Evolutionary conservation across 2,888 invertebrate genomes (phyloP).

Genomic region (Aelia acuminata): DNA sequence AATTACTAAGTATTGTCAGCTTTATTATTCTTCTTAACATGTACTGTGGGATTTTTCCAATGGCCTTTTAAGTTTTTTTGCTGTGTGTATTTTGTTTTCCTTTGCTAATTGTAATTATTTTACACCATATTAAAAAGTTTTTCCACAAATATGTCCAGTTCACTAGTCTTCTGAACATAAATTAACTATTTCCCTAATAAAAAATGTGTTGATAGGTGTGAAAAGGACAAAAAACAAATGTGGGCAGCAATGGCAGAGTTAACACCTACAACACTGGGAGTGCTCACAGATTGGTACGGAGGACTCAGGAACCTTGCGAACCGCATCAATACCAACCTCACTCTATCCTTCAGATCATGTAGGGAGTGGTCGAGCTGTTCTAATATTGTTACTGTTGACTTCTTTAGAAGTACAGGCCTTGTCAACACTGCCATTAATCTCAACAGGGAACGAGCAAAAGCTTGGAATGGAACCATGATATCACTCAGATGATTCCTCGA

Average conservation of each 20-base stretch:
- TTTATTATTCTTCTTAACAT: too few relatives aligned
- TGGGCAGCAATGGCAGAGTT: slow-evolving; percentile 82
- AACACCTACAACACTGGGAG: slow-evolving; percentile 77
- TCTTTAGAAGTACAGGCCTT: slow-evolving; percentile 66
- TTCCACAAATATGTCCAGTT: neutral
- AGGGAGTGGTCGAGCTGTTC: slow-evolving; percentile 78
- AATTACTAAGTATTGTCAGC: too few relatives aligned
- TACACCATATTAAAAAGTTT: neutral
- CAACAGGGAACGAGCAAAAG: slow-evolving; percentile 24
- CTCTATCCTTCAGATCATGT: slow-evolving; percentile 74
- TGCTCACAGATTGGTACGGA: slow-evolving; percentile 68
- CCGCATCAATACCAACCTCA: slow-evolving; percentile 79
- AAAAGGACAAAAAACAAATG: neutral
- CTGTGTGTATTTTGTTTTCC: neutral
- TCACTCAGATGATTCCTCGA: neutral
- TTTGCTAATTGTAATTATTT: neutral
- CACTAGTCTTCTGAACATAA: neutral
- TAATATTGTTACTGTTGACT: slow-evolving; percentile 67
- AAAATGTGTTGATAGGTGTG: neutral
- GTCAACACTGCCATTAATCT: slow-evolving; percentile 66
- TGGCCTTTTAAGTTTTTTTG: too few relatives aligned
- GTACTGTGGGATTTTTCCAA: too few relatives aligned
- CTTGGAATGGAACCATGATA: slow-evolving; percentile 1
- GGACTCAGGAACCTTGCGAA: slow-evolving; percentile 78
- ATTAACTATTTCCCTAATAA: neutral